Percentiles rank a stretch among this genome's conserved stretches.
These are phyloP conservation scores for Trochalopteron elliotii DNA, from an alignment of 2,113 vertebrate species.

Conservation along the genomic window DNA sequence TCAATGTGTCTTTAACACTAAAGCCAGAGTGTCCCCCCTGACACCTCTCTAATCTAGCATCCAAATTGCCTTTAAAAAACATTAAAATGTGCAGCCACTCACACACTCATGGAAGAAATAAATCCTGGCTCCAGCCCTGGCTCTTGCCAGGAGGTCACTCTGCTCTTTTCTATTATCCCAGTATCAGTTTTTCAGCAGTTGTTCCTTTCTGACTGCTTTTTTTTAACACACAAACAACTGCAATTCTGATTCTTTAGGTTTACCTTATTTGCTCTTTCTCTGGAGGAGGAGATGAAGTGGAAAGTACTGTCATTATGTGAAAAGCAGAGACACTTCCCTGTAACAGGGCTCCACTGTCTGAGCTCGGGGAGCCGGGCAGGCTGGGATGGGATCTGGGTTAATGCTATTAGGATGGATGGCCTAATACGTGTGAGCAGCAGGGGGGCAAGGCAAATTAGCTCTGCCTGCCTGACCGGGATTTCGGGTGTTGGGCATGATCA, in stretches of 20 bases:
- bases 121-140: not conserved
- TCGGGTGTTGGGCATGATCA: slow-evolving; percentile 53
- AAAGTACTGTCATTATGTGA: accelerated
- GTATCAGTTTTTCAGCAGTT: not conserved
- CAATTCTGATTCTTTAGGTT: not conserved
- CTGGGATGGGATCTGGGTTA: slow-evolving; percentile 47
- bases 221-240: not conserved
- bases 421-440: slow-evolving; percentile 31
- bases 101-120: not conserved
- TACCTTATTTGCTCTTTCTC: not conserved
- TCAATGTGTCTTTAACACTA: not conserved
- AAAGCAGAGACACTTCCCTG: not conserved
- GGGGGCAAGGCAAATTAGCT: slow-evolving; percentile 51
- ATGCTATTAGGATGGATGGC: slow-evolving; percentile 53
- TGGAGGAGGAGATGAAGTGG: not conserved
- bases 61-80: not conserved
- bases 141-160: not conserved
- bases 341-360: not conserved
- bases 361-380: not conserved
- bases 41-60: not conserved
- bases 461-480: slow-evolving; percentile 27
- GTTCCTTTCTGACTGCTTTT: not conserved
- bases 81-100: not conserved
- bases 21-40: not conserved
- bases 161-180: not conserved